These are phyloP conservation scores for Squalus acanthias DNA, from an alignment of 2,797 vertebrate species.

Conservation along the genomic window DNA sequence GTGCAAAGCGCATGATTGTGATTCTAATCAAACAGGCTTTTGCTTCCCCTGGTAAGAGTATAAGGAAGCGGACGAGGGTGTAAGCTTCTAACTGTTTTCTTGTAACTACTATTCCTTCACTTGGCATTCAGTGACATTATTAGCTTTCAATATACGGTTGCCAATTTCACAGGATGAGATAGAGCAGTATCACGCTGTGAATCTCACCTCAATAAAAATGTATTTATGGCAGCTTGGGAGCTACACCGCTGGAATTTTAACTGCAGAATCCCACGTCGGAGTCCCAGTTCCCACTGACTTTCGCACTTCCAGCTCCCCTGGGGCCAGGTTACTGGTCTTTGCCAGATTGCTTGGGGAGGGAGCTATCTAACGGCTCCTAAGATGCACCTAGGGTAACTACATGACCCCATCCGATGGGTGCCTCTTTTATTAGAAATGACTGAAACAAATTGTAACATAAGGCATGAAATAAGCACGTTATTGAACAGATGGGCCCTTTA, in stretches of 20 bases:
- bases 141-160: background rate
- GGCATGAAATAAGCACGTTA: constrained; percentile 10
- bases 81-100: background rate
- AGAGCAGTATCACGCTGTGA: background rate
- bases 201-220: constrained; percentile 7
- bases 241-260: background rate
- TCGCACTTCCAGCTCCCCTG: background rate
- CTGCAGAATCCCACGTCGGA: background rate
- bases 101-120: background rate
- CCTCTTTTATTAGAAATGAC: constrained; percentile 37
- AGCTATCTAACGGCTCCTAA: background rate
- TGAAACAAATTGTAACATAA: background rate
- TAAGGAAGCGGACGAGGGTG: background rate
- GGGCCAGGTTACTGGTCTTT: background rate
- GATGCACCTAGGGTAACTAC: background rate
- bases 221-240: background rate
- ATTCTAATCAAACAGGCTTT: background rate
- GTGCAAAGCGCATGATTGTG: background rate
- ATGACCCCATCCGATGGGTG: background rate
- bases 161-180: constrained; percentile 8
- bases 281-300: background rate
- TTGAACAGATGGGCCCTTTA: constrained; percentile 13
- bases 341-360: background rate
- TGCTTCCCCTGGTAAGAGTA: background rate
- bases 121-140: constrained; percentile 19